These are phyloP conservation scores for Thunnus thynnus DNA, from an alignment of 2,113 vertebrate species.

Conservation along the genomic window DNA sequence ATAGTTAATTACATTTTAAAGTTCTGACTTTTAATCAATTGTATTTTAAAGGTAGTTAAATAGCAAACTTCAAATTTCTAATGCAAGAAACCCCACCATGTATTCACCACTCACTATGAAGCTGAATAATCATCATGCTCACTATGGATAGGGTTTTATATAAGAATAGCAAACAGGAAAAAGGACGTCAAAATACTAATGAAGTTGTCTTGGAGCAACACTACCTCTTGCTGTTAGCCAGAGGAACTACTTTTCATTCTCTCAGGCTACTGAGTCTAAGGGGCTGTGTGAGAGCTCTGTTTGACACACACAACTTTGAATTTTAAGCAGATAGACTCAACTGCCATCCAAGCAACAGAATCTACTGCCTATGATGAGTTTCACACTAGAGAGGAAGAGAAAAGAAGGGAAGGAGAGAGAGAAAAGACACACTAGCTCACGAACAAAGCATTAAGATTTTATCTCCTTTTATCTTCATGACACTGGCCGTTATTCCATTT, in stretches of 20 bases:
- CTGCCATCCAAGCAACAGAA: constrained; percentile 23
- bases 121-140: constrained; percentile 14
- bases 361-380: constrained; percentile 5
- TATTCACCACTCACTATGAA: background rate
- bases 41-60: background rate
- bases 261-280: constrained; percentile 39
- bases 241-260: constrained; percentile 60
- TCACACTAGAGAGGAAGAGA: constrained; percentile 10
- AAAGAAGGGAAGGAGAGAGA: background rate
- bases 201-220: constrained; percentile 49
- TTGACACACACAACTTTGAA: constrained; percentile 52
- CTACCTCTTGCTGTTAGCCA: constrained; percentile 63
- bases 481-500: constrained; percentile 35
- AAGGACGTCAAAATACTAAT: constrained; percentile 44
- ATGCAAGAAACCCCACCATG: constrained; percentile 2
- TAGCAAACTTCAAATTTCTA: background rate
- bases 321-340: constrained; percentile 45
- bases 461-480: constrained; percentile 38
- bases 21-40: constrained; percentile 15
- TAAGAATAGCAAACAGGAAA: constrained; percentile 2
- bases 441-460: constrained; percentile 31
- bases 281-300: constrained; percentile 38
- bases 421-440: background rate
- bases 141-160: background rate
- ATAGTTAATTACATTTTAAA: background rate